A percentile compares a stretch with the other conserved stretches of the same genome.
Conservation (phyloP, 92 coral and sea anemone species). For the Porites evermanni region DNA sequence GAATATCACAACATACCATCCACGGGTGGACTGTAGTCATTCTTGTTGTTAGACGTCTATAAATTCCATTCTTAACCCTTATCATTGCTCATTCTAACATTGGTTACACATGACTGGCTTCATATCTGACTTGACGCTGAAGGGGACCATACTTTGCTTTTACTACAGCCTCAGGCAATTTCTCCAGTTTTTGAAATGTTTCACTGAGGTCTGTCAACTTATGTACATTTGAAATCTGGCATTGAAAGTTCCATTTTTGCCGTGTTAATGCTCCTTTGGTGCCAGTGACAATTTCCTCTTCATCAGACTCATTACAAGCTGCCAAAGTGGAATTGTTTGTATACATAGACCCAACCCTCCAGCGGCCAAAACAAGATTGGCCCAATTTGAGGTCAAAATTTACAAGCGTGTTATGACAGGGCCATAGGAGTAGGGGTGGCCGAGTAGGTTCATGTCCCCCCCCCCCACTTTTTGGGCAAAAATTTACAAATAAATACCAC, state of each 20-base stretch:
- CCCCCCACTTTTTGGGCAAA: too few species aligned
- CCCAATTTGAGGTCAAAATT: too few species aligned
- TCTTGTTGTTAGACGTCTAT: slow-evolving; percentile 14
- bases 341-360: too few species aligned
- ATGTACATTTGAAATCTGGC: slow-evolving; percentile 47
- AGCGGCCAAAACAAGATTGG: too few species aligned
- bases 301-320: too few species aligned
- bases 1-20: slow-evolving; percentile 13
- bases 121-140: slow-evolving; percentile 20
- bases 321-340: background rate
- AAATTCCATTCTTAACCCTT: slow-evolving; percentile 13
- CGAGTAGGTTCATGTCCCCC: too few species aligned
- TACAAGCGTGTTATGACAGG: background rate
- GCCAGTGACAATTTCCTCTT: too few species aligned
- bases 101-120: too few species aligned
- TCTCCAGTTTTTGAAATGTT: slow-evolving; percentile 52
- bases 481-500: too few species aligned
- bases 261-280: slow-evolving; percentile 25
- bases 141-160: slow-evolving; percentile 56
- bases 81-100: too few species aligned
- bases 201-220: slow-evolving; percentile 43
- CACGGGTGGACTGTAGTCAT: too few species aligned
- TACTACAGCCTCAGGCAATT: background rate
- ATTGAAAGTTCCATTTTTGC: slow-evolving; percentile 45
- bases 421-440: too few species aligned